These are phyloP conservation scores for Bostrychus sinensis DNA, from an alignment of 2,113 vertebrate species.

Conservation along the genomic window DNA sequence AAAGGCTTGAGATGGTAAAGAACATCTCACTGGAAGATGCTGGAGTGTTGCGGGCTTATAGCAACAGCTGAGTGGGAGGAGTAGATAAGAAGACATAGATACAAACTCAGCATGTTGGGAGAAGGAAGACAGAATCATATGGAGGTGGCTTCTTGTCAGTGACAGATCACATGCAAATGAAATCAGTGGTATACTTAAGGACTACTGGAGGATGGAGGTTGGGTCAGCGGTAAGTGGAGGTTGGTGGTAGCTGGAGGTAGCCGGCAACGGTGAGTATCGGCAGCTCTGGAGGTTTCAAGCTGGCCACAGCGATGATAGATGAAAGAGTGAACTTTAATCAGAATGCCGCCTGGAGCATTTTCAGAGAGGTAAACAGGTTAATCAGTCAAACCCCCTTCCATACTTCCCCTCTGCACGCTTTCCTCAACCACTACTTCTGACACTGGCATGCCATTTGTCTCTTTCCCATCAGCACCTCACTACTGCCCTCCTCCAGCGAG, in stretches of 20 bases:
- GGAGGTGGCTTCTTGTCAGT: constrained; percentile 33
- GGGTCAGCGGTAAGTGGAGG: no score
- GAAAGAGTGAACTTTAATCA: constrained; percentile 83
- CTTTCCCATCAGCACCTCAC: constrained; percentile 76
- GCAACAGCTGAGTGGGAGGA: constrained; percentile 28
- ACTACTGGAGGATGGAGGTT: constrained; percentile 40
- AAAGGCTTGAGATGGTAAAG: constrained; percentile 64
- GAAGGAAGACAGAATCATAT: constrained; percentile 9
- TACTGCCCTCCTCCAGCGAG: constrained; percentile 44
- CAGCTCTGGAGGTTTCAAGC: constrained; percentile 46
- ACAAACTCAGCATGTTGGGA: constrained; percentile 28
- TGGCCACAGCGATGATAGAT: constrained; percentile 75
- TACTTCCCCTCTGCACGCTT: constrained; percentile 55
- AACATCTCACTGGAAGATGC: constrained; percentile 43
- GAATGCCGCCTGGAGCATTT: constrained; percentile 79
- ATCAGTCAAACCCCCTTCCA: constrained; percentile 79
- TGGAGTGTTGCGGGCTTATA: constrained; percentile 35
- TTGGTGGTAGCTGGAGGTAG: constrained; percentile 16
- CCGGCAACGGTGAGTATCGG: constrained; percentile 48
- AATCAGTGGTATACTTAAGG: constrained; percentile 34
- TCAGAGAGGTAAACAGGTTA: constrained; percentile 82
- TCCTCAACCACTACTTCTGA: constrained; percentile 70
- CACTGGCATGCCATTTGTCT: constrained; percentile 75
- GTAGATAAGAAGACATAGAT: constrained; percentile 28
- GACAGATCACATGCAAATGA: constrained; percentile 67